Evolutionary conservation across 1,140 invertebrate genomes (phyloP).

Genomic region (Zaprionus nigranus): DNA sequence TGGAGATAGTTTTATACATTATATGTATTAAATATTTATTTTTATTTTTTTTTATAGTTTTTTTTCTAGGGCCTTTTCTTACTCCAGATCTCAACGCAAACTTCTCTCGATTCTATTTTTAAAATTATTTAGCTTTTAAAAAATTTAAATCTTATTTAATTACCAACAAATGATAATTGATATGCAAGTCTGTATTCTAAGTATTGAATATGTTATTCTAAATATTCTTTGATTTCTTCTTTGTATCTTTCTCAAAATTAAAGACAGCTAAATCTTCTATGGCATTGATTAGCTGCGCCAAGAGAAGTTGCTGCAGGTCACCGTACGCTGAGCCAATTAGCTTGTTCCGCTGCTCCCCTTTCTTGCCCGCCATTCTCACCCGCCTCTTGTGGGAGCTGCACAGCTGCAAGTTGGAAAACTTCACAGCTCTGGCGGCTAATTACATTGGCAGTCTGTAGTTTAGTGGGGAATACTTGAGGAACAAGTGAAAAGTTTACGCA

Average conservation of each 20-base stretch:
- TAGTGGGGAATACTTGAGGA: conserved; percentile 11
- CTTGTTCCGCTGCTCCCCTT: conserved; percentile 4
- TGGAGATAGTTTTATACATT: too few relatives aligned
- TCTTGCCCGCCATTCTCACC: too few relatives aligned
- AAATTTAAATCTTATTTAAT: not conserved
- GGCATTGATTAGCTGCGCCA: not conserved
- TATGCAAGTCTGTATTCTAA: not conserved
- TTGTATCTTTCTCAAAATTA: not conserved
- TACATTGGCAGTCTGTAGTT: conserved; percentile 47
- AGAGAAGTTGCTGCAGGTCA: conserved; percentile 29
- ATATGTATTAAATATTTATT: too few relatives aligned
- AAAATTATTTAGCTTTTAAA: not conserved
- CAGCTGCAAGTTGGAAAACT: conserved; percentile 53
- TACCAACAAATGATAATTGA: too few relatives aligned
- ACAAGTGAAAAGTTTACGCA: conserved; percentile 62
- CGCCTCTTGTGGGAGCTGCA: conserved; percentile 19
- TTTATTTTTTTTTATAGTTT: too few relatives aligned
- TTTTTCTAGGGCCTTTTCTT: too few relatives aligned
- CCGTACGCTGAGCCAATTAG: conserved; percentile 4
- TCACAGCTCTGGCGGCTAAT: conserved; percentile 62
- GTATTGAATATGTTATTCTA: not conserved
- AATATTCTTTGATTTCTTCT: not conserved
- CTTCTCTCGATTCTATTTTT: not conserved
- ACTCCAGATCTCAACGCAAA: too few relatives aligned
- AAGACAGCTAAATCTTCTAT: not conserved